Evolutionary conservation across 1,140 invertebrate species (phyloP).

Genomic region (Maconellicoccus hirsutus): DNA sequence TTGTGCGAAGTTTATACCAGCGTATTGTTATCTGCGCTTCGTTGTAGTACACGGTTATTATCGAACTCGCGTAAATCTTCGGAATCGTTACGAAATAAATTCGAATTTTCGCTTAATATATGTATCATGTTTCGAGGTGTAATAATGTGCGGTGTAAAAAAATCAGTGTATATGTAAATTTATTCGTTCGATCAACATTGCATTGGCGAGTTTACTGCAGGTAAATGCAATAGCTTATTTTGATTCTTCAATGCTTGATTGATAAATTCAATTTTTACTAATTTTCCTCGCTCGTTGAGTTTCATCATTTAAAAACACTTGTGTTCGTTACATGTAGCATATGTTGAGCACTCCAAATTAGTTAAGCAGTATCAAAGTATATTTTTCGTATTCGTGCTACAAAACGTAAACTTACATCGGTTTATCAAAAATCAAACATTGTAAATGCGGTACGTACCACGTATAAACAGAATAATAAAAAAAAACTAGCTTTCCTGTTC

Average conservation of each 20-base stretch:
- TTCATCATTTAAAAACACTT: no score
- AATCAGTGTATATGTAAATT: neutral
- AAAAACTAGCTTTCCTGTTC: neutral
- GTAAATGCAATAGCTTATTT: no score
- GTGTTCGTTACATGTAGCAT: no score
- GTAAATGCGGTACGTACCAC: neutral
- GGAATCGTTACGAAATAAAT: neutral
- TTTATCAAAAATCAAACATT: conserved; percentile 1
- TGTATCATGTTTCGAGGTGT: neutral
- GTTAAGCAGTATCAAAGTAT: neutral
- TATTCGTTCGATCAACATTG: neutral
- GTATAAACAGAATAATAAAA: neutral
- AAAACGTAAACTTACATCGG: neutral
- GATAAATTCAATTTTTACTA: no score
- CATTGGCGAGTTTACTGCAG: neutral
- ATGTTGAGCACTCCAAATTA: neutral
- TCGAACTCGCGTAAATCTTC: neutral
- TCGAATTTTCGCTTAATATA: neutral
- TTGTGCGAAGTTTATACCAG: neutral
- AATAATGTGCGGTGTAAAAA: neutral
- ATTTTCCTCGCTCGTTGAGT: no score
- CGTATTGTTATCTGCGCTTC: neutral
- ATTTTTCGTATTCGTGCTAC: neutral
- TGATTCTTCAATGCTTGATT: no score
- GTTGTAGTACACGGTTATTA: neutral